phyloP scores from a whole-genome alignment of 2,888 invertebrate genomes.

The Dilophus febrilis region DNA sequence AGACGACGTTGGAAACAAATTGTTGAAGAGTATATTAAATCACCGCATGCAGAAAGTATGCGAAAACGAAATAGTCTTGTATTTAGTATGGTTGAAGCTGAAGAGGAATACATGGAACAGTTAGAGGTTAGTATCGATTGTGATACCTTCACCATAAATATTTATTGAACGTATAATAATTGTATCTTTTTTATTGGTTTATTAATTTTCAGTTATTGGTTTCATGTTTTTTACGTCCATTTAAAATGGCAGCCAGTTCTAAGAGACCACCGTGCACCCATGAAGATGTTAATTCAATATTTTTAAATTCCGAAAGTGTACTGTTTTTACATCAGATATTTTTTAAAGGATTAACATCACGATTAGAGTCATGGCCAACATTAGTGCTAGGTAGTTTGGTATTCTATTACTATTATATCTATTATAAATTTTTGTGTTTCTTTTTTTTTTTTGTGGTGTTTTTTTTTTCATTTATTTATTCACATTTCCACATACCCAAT shows the following conservation, averaged over 20 bases:
- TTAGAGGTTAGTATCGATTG: conserved; percentile 67
- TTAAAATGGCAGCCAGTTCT: conserved; percentile 87
- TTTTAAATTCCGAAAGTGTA: conserved; percentile 82
- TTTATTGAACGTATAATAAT: too few species aligned
- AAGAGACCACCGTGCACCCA: conserved; percentile 85
- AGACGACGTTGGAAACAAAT: conserved; percentile 86
- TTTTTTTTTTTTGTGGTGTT: not conserved
- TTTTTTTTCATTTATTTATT: not conserved
- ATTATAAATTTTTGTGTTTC: conserved; percentile 1
- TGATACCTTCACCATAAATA: too few species aligned
- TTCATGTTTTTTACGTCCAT: conserved; percentile 73
- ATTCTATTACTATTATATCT: not conserved
- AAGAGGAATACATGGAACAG: conserved; percentile 84
- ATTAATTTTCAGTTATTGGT: conserved; percentile 40
- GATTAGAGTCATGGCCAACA: conserved; percentile 89
- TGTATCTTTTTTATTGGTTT: not conserved
- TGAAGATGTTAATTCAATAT: conserved; percentile 87
- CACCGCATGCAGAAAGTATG: conserved; percentile 88
- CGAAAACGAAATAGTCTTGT: conserved; percentile 76
- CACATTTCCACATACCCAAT: not conserved
- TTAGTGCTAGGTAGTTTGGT: conserved; percentile 59
- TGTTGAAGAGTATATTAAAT: conserved; percentile 85
- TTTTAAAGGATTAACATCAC: conserved; percentile 75
- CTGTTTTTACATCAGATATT: conserved; percentile 88
- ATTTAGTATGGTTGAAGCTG: conserved; percentile 83